Percentiles rank a stretch among this genome's conserved stretches.
Conservation (phyloP, 2,888 invertebrate species). For the Plebejus argus region DNA sequence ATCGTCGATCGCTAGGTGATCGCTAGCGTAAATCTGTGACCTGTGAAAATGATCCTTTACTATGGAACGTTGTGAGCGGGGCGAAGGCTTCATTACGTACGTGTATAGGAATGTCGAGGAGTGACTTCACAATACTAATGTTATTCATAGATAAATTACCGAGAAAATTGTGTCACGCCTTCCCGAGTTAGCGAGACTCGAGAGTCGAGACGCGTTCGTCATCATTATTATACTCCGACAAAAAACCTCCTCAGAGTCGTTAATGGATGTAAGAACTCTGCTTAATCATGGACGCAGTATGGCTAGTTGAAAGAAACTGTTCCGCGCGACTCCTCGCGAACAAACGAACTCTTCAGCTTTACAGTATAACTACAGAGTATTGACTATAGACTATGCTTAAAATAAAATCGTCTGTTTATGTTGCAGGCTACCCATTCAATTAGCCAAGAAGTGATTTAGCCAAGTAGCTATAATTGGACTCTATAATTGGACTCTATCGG, state of each 20-base stretch:
- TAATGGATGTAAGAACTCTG: neutral
- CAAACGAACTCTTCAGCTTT: no score
- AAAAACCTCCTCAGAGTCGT: neutral
- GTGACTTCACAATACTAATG: conserved; percentile 1
- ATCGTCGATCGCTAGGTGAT: neutral
- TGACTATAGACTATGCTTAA: no score
- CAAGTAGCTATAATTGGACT: no score
- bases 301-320: neutral
- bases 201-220: neutral
- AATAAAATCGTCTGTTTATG: no score
- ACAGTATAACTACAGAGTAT: no score
- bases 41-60: neutral
- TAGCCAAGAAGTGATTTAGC: no score
- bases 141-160: conserved; percentile 5
- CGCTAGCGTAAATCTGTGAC: neutral
- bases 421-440: no score
- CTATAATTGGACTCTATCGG: no score
- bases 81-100: neutral
- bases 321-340: no score
- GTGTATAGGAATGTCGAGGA: conserved; percentile 1
- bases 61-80: neutral
- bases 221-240: neutral
- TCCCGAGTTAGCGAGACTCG: neutral
- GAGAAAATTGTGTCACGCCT: conserved; percentile 14
- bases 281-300: neutral